These are phyloP conservation scores for Felis catus DNA, from an alignment of 2,113 vertebrate species.

Conservation along the genomic window F.catus_Fca126_mat1.0 CM031428.1:29236001-29236500, in stretches of 20 bases:
- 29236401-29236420: neutral
- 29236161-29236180: conserved; percentile 72
- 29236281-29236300: neutral
- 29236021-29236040: conserved; percentile 77
- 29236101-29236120: conserved; percentile 76
- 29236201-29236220: conserved; percentile 54
- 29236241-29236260: neutral
- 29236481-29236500: neutral
- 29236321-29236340: neutral
- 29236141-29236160: conserved; percentile 67
- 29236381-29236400: neutral
- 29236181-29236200: conserved; percentile 42
- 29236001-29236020: conserved; percentile 78
- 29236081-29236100: conserved; percentile 81
- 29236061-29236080: conserved; percentile 82
- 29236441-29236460: neutral
- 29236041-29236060: conserved; percentile 80
- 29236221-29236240: conserved; percentile 57
- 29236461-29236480: neutral
- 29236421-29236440: neutral
- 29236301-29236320: neutral
- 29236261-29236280: neutral
- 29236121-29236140: conserved; percentile 74
- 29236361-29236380: neutral
- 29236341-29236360: neutral